A percentile compares a stretch with the other conserved stretches of the same genome.
Evolutionary conservation across 2,113 vertebrate species (phyloP).

Genomic region (Opisthocomus hoazin): DNA sequence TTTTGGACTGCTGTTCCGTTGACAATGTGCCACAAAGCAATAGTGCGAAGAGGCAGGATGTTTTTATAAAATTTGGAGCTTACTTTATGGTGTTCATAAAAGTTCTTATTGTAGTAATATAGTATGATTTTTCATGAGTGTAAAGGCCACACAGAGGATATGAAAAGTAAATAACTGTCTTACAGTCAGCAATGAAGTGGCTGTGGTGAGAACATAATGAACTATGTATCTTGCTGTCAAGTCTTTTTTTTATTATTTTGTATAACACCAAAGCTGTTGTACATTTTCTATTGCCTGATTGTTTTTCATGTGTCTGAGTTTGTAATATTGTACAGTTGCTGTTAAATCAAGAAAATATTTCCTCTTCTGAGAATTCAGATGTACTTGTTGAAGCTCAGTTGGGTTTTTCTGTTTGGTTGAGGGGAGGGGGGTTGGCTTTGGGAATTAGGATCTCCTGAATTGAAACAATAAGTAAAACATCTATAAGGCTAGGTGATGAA

Average conservation of each 20-base stretch:
- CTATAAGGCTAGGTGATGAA: neutral
- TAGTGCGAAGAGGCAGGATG: slow-evolving; percentile 53
- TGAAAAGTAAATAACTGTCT: slow-evolving; percentile 26
- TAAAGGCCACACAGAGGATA: slow-evolving; percentile 21
- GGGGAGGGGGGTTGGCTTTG: neutral
- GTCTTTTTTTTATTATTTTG: slow-evolving; percentile 69
- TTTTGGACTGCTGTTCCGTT: slow-evolving; percentile 80
- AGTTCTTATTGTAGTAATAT: slow-evolving; percentile 28
- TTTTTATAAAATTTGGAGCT: slow-evolving; percentile 38
- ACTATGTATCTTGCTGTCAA: slow-evolving; percentile 61
- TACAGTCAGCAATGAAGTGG: slow-evolving; percentile 43
- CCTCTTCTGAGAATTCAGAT: slow-evolving; percentile 71
- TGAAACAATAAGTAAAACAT: neutral
- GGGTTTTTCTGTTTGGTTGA: slow-evolving; percentile 16
- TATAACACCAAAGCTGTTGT: slow-evolving; percentile 81
- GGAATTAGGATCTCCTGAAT: slow-evolving; percentile 50
- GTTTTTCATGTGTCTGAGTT: slow-evolving; percentile 73
- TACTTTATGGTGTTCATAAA: slow-evolving; percentile 45
- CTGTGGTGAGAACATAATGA: slow-evolving; percentile 55
- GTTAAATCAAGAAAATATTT: slow-evolving; percentile 70
- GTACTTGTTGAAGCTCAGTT: slow-evolving; percentile 59
- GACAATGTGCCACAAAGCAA: slow-evolving; percentile 74
- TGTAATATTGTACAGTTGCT: slow-evolving; percentile 78
- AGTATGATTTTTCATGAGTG: slow-evolving; percentile 36
- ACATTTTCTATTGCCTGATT: slow-evolving; percentile 78